phyloP scores from a whole-genome alignment of 2,797 vertebrate genomes.

The Danio jaintianensis region DNA sequence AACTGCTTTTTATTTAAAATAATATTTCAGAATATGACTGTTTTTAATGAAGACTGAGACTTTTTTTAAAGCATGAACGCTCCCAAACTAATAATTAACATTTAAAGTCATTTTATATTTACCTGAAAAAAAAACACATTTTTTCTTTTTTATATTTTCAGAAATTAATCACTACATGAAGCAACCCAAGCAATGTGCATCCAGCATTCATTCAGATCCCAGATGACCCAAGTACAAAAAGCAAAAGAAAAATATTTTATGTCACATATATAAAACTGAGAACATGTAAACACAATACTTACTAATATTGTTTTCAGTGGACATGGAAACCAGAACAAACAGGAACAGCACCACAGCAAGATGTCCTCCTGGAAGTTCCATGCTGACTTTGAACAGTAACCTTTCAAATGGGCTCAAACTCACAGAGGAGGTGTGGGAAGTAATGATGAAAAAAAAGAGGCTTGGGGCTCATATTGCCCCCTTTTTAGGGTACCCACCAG shows the following conservation, averaged over 20 bases:
- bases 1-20: too few species aligned
- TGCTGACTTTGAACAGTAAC: conserved; percentile 66
- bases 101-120: background rate
- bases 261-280: background rate
- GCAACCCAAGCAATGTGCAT: background rate
- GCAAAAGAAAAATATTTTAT: background rate
- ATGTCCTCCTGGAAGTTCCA: conserved; percentile 70
- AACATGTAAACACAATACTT: conserved; percentile 44
- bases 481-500: conserved; percentile 66
- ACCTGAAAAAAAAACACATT: background rate
- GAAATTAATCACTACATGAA: background rate
- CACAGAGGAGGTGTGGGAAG: conserved; percentile 56
- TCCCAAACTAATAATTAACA: too few species aligned
- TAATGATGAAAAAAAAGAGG: conserved; percentile 62
- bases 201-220: background rate
- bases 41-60: too few species aligned
- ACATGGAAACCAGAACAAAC: conserved; percentile 66
- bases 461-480: conserved; percentile 52
- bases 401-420: conserved; percentile 59
- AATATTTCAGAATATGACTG: too few species aligned
- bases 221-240: background rate
- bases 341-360: conserved; percentile 68
- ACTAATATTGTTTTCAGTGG: conserved; percentile 73
- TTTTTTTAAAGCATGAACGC: too few species aligned
- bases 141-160: background rate